Conservation (phyloP, 2,888 invertebrate genomes). For the Epirrita christyi region DNA sequence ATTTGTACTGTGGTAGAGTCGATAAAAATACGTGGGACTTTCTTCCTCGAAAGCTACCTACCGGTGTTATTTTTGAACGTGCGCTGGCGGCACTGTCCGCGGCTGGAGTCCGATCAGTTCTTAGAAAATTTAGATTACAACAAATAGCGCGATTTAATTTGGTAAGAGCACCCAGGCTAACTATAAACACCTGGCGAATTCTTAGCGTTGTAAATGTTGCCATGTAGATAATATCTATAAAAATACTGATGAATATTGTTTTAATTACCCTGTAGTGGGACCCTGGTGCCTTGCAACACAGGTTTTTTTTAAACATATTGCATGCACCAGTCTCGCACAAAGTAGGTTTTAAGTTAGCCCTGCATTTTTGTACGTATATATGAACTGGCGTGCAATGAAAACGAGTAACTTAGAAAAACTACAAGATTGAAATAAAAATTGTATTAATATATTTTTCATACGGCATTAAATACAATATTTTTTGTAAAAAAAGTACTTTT, state of each 20-base stretch:
- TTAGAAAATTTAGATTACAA: slow-evolving; percentile 60
- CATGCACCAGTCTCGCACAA: no score
- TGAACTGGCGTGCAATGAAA: no score
- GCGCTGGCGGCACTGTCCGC: slow-evolving; percentile 50
- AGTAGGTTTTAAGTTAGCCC: no score
- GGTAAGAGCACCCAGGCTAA: slow-evolving; percentile 44
- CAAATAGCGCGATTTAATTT: slow-evolving; percentile 50
- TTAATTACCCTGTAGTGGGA: no score
- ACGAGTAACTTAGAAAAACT: no score
- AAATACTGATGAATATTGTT: background rate
- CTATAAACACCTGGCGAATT: slow-evolving; percentile 31
- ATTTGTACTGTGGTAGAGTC: slow-evolving; percentile 22
- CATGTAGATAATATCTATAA: slow-evolving; percentile 26
- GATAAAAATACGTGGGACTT: slow-evolving; percentile 4
- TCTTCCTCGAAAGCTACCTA: slow-evolving; percentile 32
- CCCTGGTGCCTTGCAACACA: no score
- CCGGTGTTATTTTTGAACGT: slow-evolving; percentile 59
- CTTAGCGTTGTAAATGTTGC: slow-evolving; percentile 16
- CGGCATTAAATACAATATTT: no score
- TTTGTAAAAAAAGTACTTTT: no score
- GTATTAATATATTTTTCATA: no score
- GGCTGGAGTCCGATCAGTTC: slow-evolving; percentile 59
- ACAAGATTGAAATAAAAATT: no score
- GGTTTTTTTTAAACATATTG: no score
- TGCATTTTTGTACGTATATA: no score